Evolutionary conservation across 2,888 invertebrate genomes (phyloP).

Genomic region (Pammene fasciana): DNA sequence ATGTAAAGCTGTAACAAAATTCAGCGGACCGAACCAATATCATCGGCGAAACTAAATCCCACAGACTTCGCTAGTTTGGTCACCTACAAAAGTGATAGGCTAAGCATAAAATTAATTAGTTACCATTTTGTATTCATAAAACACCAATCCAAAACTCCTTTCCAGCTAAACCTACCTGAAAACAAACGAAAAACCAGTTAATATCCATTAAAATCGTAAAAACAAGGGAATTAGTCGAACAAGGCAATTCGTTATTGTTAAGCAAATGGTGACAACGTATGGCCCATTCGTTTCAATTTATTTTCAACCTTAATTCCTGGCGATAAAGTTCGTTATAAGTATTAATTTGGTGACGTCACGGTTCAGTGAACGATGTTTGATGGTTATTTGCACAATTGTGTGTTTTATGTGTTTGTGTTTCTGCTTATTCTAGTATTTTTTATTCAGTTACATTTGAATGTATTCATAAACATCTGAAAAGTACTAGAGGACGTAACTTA

Average conservation of each 20-base stretch:
- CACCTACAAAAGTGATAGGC: too few relatives aligned
- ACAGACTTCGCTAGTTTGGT: too few relatives aligned
- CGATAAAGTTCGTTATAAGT: conserved; percentile 18
- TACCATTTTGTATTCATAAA: background rate
- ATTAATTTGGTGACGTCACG: conserved; percentile 35
- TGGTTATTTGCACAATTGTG: conserved; percentile 18
- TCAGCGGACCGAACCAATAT: too few relatives aligned
- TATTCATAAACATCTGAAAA: too few relatives aligned
- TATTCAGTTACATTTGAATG: background rate
- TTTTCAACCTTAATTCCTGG: conserved; percentile 25
- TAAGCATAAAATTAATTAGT: background rate
- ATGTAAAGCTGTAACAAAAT: too few relatives aligned
- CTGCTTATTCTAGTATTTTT: background rate
- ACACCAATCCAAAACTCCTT: conserved; percentile 3
- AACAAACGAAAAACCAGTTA: conserved; percentile 52
- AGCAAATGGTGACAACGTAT: conserved; percentile 40
- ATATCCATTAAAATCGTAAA: conserved; percentile 52
- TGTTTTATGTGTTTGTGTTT: background rate
- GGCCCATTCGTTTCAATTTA: conserved; percentile 29
- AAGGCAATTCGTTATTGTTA: conserved; percentile 57
- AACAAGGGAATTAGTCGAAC: conserved; percentile 37
- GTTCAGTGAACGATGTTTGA: conserved; percentile 26
- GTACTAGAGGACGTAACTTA: too few relatives aligned
- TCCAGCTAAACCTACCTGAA: conserved; percentile 46
- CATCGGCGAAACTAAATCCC: too few relatives aligned